phyloP scores from a whole-genome alignment of 2,888 invertebrate genomes.

The Melanophora roralis region DNA sequence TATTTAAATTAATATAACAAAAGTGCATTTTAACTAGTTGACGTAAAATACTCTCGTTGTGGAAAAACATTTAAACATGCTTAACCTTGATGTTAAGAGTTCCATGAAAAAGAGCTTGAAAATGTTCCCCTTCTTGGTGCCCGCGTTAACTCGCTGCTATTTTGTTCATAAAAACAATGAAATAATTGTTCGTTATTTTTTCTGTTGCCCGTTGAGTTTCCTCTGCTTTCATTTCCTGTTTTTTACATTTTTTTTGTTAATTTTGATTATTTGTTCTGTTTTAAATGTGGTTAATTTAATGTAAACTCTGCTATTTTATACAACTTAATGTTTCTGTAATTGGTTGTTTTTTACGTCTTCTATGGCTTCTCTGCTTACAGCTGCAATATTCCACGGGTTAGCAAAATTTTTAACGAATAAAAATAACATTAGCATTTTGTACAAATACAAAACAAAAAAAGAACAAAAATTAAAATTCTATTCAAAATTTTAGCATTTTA shows the following conservation, averaged over 20 bases:
- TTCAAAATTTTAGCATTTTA: background rate
- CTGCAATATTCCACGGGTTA: background rate
- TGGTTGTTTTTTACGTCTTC: background rate
- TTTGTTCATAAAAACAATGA: conserved; percentile 2
- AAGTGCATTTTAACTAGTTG: conserved; percentile 11
- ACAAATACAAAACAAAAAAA: background rate
- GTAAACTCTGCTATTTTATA: conserved; percentile 4
- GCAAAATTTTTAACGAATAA: background rate
- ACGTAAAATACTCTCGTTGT: background rate
- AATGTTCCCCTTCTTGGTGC: background rate
- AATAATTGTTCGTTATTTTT: background rate
- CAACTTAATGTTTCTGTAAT: background rate
- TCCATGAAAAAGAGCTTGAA: conserved; percentile 3
- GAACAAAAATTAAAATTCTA: background rate
- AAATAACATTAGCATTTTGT: conserved; percentile 11
- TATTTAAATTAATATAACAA: conserved; percentile 23
- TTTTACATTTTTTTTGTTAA: background rate
- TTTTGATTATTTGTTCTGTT: background rate
- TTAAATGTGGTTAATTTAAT: conserved; percentile 16
- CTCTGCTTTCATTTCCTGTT: conserved; percentile 16
- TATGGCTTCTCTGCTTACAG: too few relatives aligned
- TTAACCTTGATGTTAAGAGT: conserved; percentile 14
- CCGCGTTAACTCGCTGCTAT: background rate
- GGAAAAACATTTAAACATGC: conserved; percentile 12
- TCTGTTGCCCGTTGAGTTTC: background rate